Base-by-base conservation (phyloP, 2,113 vertebrate genomes). In the Laticauda colubrina region DNA sequence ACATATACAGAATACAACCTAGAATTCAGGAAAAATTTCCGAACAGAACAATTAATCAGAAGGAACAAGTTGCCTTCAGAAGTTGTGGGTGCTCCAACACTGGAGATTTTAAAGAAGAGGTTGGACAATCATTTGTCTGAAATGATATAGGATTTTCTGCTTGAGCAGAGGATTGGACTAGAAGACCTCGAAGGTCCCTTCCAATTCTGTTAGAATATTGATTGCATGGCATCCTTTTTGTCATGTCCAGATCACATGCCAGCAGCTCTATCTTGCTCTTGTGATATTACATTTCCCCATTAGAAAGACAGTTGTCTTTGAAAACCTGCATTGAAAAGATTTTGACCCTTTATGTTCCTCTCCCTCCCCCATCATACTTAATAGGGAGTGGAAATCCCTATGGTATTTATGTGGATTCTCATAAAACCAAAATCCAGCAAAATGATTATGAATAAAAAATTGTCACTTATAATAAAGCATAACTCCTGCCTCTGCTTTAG, bases 381-480 rank as follows among this genome's bases (percentile, higher is more conserved):
- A 23, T 89, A 54, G 53, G 56, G 75, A 90, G 55, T 56, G 29
- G 88, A 89, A 90, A 51, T 93, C 88, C 48, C 69, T 87, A 10
- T 1, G 75, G 43, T 9, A 64, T 34, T 85, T 48, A 85, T 5
- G 24, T 61, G 69, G 75, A 57, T 89, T 93, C 92, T 90, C 26
- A 57, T 45, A 87, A 86, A 61, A 90, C 45, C 29, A 53, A 54
- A 93, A 87, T 90, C 75, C 39, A 54, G 75, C 48, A 86, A 89
- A 89, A 85, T 86, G n/a, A 90, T 86, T 61, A 93, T 54, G 88
- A 48, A 61, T 61, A 93, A 90, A 56, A 87, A 92, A 85, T 24
- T 87, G 81, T 53, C 89, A 90, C n/a, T 56, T 61, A 14, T 90
- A 23, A 45, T n/a, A 75, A 90, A 86, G 20, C 34, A 14, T 54